Evolutionary conservation across 2,888 invertebrate species (phyloP), one percentile per base, ranked within the genome.

Genomic region (Caenorhabditis uteleia): DNA sequence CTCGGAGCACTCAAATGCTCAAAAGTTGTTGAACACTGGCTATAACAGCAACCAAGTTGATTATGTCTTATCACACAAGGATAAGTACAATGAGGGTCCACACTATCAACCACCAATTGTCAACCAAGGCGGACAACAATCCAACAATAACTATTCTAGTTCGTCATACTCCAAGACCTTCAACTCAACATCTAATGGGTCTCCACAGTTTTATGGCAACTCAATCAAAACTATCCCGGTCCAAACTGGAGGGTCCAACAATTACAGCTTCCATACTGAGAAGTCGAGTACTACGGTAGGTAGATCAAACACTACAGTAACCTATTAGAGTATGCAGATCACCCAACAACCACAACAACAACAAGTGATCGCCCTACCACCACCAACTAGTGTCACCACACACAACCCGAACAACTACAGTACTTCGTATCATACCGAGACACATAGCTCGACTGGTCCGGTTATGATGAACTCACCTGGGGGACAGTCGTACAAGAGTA

Each of bases 21-120:
- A 58, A 45, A 58, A 62, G 43, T 49, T 66, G 10, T 58, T 62
- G 48, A 69, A 69, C 62, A 53, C 65, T 50, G 73, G 73, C 39
- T 73, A 62, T 60, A 73, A 73, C 59, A 61, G 59, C n/a, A 70
- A 69, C 48, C 73, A 73, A 48, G 47, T 68, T 14, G 73, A 73
- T 50, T 73, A 73, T 46, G 45, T 73, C 4, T 33, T 58, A 10
- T 57, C 46, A 8, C 60, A 72, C 31, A 57, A 57, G 53, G 56
- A 72, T 48, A 59, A 61, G 33, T 72, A 68, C 51, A 54, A 49
- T 27, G 65, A 54, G 27, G 70, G 70, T n/a, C 60, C 60, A 4
- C 61, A 57, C 36, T 70, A 68, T 42, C 60, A 64, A 20, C 64
- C 70, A 20, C 59, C 56, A 36, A 55, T 65, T 45, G 34, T 65